Conservation (phyloP, 2,113 vertebrate species). For the Grammomys surdaster region DNA sequence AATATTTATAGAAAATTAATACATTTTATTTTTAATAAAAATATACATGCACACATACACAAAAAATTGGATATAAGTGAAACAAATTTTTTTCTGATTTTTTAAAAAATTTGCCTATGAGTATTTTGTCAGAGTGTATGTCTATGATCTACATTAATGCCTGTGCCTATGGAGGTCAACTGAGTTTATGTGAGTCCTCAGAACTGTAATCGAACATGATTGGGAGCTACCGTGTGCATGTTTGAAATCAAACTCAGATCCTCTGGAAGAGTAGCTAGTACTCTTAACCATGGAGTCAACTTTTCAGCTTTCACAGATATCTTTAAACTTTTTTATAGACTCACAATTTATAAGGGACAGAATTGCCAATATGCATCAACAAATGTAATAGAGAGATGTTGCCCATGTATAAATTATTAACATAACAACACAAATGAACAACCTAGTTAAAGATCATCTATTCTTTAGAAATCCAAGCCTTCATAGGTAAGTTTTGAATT, state of each 20-base stretch:
- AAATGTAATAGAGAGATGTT: background rate
- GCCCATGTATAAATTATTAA: background rate
- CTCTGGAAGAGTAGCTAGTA: background rate
- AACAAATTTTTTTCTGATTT: no score
- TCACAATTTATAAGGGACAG: background rate
- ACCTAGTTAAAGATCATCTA: background rate
- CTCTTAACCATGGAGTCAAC: background rate
- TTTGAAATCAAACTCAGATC: background rate
- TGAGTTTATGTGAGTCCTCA: background rate
- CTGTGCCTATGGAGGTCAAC: background rate
- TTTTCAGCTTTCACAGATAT: background rate
- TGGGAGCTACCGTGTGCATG: background rate
- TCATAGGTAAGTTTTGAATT: background rate
- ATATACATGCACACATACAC: no score
- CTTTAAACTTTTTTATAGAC: background rate
- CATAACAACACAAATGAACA: background rate
- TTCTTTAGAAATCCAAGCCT: background rate
- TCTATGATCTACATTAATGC: no score
- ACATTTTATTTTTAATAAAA: no score
- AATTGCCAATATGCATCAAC: rapidly evolving
- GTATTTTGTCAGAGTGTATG: no score
- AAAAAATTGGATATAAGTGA: no score
- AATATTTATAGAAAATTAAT: no score
- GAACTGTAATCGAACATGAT: background rate
- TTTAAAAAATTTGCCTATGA: no score